phyloP scores from a whole-genome alignment of 2,888 invertebrate genomes.

The Cistogaster globosa region DNA sequence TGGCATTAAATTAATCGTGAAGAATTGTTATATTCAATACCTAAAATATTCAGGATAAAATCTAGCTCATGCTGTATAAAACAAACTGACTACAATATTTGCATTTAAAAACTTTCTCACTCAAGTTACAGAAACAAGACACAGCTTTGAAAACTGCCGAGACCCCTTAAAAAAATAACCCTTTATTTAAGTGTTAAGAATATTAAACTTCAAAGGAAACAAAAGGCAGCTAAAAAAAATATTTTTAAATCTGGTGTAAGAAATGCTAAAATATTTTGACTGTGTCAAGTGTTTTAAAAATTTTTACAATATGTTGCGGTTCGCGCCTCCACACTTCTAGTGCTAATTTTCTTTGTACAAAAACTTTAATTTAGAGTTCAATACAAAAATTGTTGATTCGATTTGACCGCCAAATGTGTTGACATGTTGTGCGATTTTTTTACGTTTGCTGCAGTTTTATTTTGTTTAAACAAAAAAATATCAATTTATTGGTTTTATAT shows the following conservation, averaged over 20 bases:
- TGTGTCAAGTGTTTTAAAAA: neutral
- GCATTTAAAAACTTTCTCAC: too few species aligned
- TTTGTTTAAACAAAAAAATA: neutral
- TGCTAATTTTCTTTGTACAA: neutral
- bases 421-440: slow-evolving; percentile 46
- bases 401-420: slow-evolving; percentile 67
- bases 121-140: too few species aligned
- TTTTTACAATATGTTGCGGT: neutral
- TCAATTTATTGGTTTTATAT: slow-evolving; percentile 32
- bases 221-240: neutral
- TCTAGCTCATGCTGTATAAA: too few species aligned
- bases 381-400: slow-evolving; percentile 32
- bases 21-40: too few species aligned
- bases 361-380: slow-evolving; percentile 55
- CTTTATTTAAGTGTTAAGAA: neutral
- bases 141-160: too few species aligned
- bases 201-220: neutral
- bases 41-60: too few species aligned
- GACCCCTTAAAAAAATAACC: too few species aligned
- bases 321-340: neutral
- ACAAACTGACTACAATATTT: too few species aligned
- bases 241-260: neutral
- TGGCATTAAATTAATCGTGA: too few species aligned
- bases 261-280: neutral
- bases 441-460: neutral